These are phyloP conservation scores for Cepaea hortensis DNA, from an alignment of 2,888 invertebrate species.

Conservation along the genomic window DNA sequence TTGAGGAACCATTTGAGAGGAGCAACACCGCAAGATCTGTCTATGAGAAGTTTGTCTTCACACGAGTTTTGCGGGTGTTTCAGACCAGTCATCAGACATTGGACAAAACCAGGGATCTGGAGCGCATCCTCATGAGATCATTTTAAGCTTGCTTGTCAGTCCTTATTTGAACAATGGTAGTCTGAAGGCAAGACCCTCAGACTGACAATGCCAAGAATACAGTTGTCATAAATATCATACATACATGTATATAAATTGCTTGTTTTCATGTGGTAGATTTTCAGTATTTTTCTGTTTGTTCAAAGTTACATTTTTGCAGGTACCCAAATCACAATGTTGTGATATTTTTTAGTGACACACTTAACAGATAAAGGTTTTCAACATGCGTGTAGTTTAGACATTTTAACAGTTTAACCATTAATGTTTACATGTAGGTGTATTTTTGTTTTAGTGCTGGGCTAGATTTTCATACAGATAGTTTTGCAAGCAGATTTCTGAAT, in stretches of 20 bases:
- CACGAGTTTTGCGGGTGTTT: conserved; percentile 84
- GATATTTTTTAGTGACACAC: no score
- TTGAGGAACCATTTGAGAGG: conserved; percentile 97
- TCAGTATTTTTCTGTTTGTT: neutral
- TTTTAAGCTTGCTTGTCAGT: conserved; percentile 53
- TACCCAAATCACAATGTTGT: no score
- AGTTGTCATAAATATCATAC: neutral
- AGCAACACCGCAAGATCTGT: conserved; percentile 97
- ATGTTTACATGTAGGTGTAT: no score
- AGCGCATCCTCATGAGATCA: conserved; percentile 56
- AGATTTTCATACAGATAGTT: no score
- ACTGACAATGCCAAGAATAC: neutral
- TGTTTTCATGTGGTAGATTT: neutral
- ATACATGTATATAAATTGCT: neutral
- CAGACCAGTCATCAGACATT: conserved; percentile 70
- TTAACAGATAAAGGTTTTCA: no score
- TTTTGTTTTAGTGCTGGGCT: no score
- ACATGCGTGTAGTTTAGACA: no score
- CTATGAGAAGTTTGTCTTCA: conserved; percentile 88
- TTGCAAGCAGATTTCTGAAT: no score
- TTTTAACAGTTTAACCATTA: no score
- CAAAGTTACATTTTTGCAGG: no score
- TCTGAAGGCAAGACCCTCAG: neutral
- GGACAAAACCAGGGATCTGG: conserved; percentile 56
- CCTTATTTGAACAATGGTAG: neutral